Base-by-base conservation (phyloP, 23 tunicate species). In the Trididemnum clinides region DNA sequence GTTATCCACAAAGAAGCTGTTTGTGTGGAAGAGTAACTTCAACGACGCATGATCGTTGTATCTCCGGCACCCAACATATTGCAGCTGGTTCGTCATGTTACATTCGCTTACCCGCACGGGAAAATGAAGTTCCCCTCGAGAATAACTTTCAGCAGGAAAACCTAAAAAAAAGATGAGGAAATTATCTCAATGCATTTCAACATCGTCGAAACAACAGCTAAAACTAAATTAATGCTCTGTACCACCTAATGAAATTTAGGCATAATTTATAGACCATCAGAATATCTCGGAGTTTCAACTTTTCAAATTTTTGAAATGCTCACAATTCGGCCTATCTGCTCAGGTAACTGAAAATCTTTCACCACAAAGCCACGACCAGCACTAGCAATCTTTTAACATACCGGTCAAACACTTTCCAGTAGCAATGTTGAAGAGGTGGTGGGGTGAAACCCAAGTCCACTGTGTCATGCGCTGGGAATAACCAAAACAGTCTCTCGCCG, bases 401-500 rank as follows among this genome's bases (percentile, higher is more conserved):
- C 97, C 97, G 21, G 97, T 87, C 26, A 92, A 30, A 44, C 97
- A 92, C 76, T 62, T 83, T 27, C 78, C 71, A 0, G 84, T 74
- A 4, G 88, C 91, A 23, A 80, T 33, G 50, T 92, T 85, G 35
- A 37, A 82, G 7, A 92, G 74, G 58, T 92, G 97, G 77, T 62
- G 82, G 19, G 97, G 97, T 0, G 88, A 37, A 1, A 83, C 64
- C 97, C 97, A 92, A 44, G 51, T 77, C 97, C 97, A 92, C 65
- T 87, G 34, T 91, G 87, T 78, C 69, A 62, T 65, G 25, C 86
- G 39, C 0, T 62, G 58, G 19, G 64, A 57, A 51, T 82, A 92
- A 65, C 87, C 97, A 54, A 64, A 33, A 64, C 97, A 92, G 54
- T 82, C 85, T 1, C 97, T 85, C 4, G 91, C 51, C 33, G 77